These are phyloP conservation scores for Caenorhabditis sinica DNA, from an alignment of 2,888 invertebrate species.

Conservation along the genomic window DNA sequence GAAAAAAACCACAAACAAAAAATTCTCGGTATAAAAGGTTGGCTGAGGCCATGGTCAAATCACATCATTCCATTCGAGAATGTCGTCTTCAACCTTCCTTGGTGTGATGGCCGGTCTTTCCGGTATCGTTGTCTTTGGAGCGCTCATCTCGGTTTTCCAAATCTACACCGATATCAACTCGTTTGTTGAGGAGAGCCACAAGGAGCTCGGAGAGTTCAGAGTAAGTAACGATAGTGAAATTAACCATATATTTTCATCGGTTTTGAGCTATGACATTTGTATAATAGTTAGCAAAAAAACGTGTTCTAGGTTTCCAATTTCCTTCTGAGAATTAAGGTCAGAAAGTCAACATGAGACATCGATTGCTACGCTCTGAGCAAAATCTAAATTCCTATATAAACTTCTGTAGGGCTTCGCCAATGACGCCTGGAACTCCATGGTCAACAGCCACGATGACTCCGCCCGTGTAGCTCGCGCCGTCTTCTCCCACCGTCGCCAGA, in stretches of 20 bases:
- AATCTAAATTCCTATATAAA: no score
- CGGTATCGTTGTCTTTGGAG: slow-evolving; percentile 51
- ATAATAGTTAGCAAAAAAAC: no score
- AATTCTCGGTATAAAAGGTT: neutral
- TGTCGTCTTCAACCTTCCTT: slow-evolving; percentile 45
- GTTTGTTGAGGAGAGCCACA: slow-evolving; percentile 55
- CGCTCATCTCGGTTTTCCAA: slow-evolving; percentile 37
- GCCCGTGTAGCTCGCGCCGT: slow-evolving; percentile 24
- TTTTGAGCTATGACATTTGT: neutral
- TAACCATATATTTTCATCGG: neutral
- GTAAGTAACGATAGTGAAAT: slow-evolving; percentile 45
- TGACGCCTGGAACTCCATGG: slow-evolving; percentile 65
- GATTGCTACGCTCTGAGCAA: neutral
- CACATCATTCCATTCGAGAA: slow-evolving; percentile 2
- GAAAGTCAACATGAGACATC: no score
- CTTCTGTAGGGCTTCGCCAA: slow-evolving; percentile 59
- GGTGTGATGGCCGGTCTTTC: slow-evolving; percentile 41
- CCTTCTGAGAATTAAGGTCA: no score
- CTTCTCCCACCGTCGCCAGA: slow-evolving; percentile 26
- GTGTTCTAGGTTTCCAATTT: no score
- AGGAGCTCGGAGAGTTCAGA: slow-evolving; percentile 63
- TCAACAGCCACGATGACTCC: slow-evolving; percentile 21
- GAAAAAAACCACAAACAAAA: neutral
- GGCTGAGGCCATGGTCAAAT: neutral
- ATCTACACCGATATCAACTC: slow-evolving; percentile 64